Evolutionary conservation across 2,797 vertebrate genomes (phyloP), one percentile per base, ranked within the genome.

Genomic region (Harpagifer antarcticus): DNA sequence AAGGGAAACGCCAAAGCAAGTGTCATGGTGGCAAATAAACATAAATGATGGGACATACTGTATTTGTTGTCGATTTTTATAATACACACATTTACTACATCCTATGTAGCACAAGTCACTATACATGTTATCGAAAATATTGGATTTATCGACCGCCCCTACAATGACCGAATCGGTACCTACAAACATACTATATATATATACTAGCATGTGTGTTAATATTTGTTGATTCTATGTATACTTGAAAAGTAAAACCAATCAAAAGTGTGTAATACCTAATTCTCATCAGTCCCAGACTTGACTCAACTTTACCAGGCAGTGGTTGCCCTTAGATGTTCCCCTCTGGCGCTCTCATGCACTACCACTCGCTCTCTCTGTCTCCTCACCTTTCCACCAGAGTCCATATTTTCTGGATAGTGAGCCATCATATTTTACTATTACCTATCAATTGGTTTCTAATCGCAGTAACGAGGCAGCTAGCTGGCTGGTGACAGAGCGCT

Each of bases 391-490:
- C 85, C 85, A 89, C 86, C 84, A 91, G 77, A 92, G 88, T 94
- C 91, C 92, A 93, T 93, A 92, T 94, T 95, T 93, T 90, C 83
- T 88, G 91, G 80, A 93, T 92, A 93, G 92, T 84, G 86, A 83
- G 91, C 88, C 84, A 94, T 95, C 95, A 94, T 95, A 95, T 95
- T 96, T 95, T 95, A 96, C 94, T 95, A 95, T 95, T 95, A 96
- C 93, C 94, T 95, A 95, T 96, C 95, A 96, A 96, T 96, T 95
- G 95, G 94, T 95, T 95, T 96, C 94, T 95, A 96, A 96, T 96
- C 92, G 93, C 92, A 88, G 92, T 95, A 95, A 96, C 93, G 93
- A 96, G 94, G 93, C 93, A 93, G 92, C 91, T 90, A 91, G 94
- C 94, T 94, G 93, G 93, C 93, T 93, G 93, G 94, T 95, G 95